Base-by-base conservation (phyloP, 2,888 invertebrate species). In the Lasiommata megera region DNA sequence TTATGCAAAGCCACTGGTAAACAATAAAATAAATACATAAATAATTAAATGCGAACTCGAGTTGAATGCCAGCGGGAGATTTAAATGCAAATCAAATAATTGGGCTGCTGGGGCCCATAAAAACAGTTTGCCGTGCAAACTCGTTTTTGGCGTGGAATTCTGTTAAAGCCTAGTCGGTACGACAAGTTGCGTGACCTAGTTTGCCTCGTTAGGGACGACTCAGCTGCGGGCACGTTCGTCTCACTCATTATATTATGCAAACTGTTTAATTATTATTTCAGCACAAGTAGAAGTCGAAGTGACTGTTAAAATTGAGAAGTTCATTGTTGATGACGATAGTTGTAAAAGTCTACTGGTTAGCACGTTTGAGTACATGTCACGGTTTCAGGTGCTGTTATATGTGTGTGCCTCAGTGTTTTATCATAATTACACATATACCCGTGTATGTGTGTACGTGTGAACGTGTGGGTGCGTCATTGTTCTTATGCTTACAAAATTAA, bases 161-260 rank as follows among this genome's bases (percentile, higher is more conserved):
- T 18, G 46, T 47, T 40, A 29, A 47, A 46, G 44, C 44, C 36
- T 23, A 44, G 44, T 41, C 44, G 44, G 29, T 34, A 44, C 38
- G 44, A 29, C 47, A 23, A 23, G 23, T 47, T 43, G 53, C 54
- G 54, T 57, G 60, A 60, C 60, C 60, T 31, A 54, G 54, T 57
- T 60, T 17, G 40, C 43, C 46, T 54, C 54, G 48, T 60, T 57
- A 60, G 36, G 44, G 56, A 44, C 7, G n/a, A 48, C 16, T 17
- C 28, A 38, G 43, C 43, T 16, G 5, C 36, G 14, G 18, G 44
- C 46, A 41, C 43, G 44, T 31, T 46, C 46, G 17, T 52, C 51
- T 31, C 3, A 54, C 44, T 16, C 44, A 56, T 56, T 52, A 56
- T 56, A 56, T 56, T 52, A 56, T 56, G 36, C 17, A 54, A 46